phyloP scores from a whole-genome alignment of 2,797 vertebrate species.

The Acipenser oxyrinchus region DNA sequence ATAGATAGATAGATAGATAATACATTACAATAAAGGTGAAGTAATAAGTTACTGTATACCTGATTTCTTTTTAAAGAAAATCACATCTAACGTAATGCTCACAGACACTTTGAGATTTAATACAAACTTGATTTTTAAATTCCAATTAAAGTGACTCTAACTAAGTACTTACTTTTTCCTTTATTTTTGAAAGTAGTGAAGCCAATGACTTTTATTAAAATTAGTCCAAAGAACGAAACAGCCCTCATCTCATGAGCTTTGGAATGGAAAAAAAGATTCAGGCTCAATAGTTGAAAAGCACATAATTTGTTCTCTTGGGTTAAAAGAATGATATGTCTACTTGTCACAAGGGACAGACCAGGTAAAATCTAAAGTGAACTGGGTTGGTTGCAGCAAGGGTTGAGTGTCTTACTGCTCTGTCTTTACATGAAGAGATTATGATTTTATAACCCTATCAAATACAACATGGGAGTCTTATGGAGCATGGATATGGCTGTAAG shows the following conservation, averaged over 20 bases:
- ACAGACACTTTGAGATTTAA: constrained; percentile 38
- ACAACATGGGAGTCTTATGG: too few species aligned
- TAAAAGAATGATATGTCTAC: background rate
- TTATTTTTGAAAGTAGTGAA: constrained; percentile 32
- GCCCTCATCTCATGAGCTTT: constrained; percentile 22
- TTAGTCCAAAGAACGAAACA: constrained; percentile 20
- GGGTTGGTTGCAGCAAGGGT: too few species aligned
- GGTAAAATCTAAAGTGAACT: background rate
- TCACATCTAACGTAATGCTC: constrained; percentile 35
- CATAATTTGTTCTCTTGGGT: background rate
- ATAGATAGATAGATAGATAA: too few species aligned
- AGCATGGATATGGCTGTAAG: background rate
- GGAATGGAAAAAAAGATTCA: constrained; percentile 10
- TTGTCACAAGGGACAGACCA: constrained; percentile 11
- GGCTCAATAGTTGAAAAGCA: constrained; percentile 21
- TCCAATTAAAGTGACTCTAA: constrained; percentile 32
- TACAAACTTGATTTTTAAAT: constrained; percentile 32
- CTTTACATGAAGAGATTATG: too few species aligned
- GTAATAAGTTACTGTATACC: constrained; percentile 47
- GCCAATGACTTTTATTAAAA: constrained; percentile 32
- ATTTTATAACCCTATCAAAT: too few species aligned
- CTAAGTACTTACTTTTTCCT: constrained; percentile 33
- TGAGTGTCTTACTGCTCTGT: too few species aligned
- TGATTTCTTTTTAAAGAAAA: constrained; percentile 48
- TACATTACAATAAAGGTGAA: constrained; percentile 34